Evolutionary conservation across 1,140 invertebrate genomes (phyloP), one percentile per base, ranked within the genome.

Genomic region (Bombus turneri): DNA sequence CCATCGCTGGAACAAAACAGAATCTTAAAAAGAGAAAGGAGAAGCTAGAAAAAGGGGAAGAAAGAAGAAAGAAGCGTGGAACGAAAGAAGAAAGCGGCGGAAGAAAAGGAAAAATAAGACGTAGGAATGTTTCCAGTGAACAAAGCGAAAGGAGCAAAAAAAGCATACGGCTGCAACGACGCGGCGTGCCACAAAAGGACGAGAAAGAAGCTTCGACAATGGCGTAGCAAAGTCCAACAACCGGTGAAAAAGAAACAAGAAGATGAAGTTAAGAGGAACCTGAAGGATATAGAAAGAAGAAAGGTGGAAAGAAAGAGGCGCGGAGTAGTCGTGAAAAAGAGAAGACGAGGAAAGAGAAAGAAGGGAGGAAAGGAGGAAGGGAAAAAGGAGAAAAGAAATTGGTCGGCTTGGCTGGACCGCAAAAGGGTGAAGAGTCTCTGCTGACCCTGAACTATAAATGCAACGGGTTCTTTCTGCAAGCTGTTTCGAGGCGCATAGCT

Each of bases 371-470:
- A 15, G 18, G n/a, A 41, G 37, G 22, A 37, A 3, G 31, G 71
- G 75, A 37, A 6, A 15, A 37, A 37, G 77, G 47, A 74, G 78
- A 37, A 37, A 64, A 28, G 81, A 74, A 91, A 86, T 90, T 84
- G 77, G 87, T 79, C 43, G 57, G 81, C 66, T 69, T 10, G 68
- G 34, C 86, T 83, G n/a, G 41, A 13, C 43, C 28, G 39, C 31
- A 69, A 74, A 73, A 81, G 81, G 73, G 74, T 57, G 43, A 53
- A 75, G 84, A 88, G 87, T 91, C 78, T 85, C 78, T 85, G 86
- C 86, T 91, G 92, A 93, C 92, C 91, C 91, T 93, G 92, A 93
- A 93, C 92, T 92, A 93, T 89, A 92, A 93, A 92, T 86, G 89
- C 88, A 79, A 83, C 74, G 71, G 86, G 69, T 85, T 86, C 89